Evolutionary conservation across 2,797 vertebrate species (phyloP).

Genomic region (Mormyrus proboscirostris): DNA sequence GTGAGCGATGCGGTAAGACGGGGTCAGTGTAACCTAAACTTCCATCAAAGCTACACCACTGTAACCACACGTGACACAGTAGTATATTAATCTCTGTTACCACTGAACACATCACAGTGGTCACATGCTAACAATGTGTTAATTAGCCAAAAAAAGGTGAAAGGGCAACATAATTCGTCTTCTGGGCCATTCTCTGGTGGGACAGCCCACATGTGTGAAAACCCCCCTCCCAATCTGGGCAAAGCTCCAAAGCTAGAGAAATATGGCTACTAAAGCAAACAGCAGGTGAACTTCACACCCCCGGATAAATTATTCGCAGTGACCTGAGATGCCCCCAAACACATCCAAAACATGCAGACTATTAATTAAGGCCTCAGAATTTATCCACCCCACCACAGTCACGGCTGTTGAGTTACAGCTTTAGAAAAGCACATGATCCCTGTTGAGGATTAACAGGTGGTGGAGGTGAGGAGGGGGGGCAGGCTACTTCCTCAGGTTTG

Average conservation of each 20-base stretch:
- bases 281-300: conserved; percentile 21
- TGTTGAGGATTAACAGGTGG: conserved; percentile 15
- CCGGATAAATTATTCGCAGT: conserved; percentile 27
- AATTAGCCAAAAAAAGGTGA: conserved; percentile 33
- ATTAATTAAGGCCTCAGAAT: conserved; percentile 34
- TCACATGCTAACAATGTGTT: conserved; percentile 28
- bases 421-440: conserved; percentile 3
- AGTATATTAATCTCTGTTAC: conserved; percentile 31
- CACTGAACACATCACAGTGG: conserved; percentile 23
- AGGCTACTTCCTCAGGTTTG: background rate
- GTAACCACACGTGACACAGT: conserved; percentile 28
- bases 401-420: conserved; percentile 15
- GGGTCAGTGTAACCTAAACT: background rate
- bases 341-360: conserved; percentile 36
- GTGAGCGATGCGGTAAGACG: background rate
- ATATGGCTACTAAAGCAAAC: conserved; percentile 22
- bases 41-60: conserved; percentile 2
- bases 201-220: conserved; percentile 23
- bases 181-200: background rate
- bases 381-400: conserved; percentile 21
- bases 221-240: conserved; percentile 18
- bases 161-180: conserved; percentile 29
- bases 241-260: conserved; percentile 15
- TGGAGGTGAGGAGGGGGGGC: background rate
- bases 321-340: conserved; percentile 18